Conservation (phyloP, 2,888 invertebrate genomes). For the Serrognathus titanus region DNA sequence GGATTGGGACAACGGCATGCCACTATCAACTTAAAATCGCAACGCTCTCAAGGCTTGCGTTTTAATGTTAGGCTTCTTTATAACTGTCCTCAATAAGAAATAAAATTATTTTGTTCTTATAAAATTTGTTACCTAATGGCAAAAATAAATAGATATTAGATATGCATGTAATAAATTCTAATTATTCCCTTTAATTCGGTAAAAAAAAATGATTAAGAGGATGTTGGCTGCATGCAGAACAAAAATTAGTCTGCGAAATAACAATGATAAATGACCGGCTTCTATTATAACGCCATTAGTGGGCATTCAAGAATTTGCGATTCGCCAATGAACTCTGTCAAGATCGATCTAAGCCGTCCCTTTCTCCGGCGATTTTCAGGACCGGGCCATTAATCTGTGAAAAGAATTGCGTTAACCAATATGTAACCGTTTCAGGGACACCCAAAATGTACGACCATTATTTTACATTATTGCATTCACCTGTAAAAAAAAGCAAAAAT, state of each 20-base stretch:
- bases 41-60: too few relatives aligned
- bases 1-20: background rate
- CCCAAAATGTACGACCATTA: constrained; percentile 14
- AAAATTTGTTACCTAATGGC: too few relatives aligned
- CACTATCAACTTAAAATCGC: too few relatives aligned
- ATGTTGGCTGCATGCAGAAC: background rate
- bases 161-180: too few relatives aligned
- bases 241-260: constrained; percentile 17
- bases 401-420: constrained; percentile 26
- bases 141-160: too few relatives aligned
- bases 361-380: constrained; percentile 21
- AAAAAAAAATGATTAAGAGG: too few relatives aligned
- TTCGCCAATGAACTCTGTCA: constrained; percentile 29
- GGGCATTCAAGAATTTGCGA: constrained; percentile 19
- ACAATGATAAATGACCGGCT: constrained; percentile 18
- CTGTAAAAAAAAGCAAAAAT: too few relatives aligned
- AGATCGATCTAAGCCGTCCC: constrained; percentile 27
- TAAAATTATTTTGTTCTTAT: too few relatives aligned
- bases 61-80: too few relatives aligned
- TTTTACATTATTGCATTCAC: too few relatives aligned
- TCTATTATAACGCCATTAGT: constrained; percentile 11
- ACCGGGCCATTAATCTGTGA: constrained; percentile 28
- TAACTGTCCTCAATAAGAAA: too few relatives aligned
- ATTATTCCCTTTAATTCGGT: too few relatives aligned
- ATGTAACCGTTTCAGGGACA: constrained; percentile 19